phyloP scores from a whole-genome alignment of 2,113 vertebrate genomes.

The Corythornis madagascariensis region DNA sequence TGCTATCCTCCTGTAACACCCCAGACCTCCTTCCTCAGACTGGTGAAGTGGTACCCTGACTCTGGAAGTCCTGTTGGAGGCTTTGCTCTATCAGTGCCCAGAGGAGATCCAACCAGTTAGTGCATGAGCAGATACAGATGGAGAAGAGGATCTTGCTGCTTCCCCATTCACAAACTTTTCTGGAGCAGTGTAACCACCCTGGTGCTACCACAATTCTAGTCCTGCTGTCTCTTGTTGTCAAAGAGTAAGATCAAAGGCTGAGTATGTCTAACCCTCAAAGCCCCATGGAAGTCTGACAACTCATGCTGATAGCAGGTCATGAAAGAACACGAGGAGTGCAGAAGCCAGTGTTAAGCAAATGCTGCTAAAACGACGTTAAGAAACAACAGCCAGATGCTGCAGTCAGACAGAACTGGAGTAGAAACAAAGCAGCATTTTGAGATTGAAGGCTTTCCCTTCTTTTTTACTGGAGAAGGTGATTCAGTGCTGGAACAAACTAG shows the following conservation, averaged over 20 bases:
- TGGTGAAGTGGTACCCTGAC: not conserved
- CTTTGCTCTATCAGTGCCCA: not conserved
- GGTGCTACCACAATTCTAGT: not conserved
- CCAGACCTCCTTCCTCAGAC: not conserved
- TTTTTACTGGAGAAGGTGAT: not conserved
- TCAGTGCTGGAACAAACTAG: not conserved
- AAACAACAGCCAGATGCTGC: not conserved
- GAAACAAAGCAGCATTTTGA: not conserved
- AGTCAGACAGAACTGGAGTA: not conserved
- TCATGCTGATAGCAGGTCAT: accelerated
- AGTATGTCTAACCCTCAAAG: not conserved
- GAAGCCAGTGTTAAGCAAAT: not conserved
- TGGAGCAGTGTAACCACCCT: not conserved
- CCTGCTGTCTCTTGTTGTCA: not conserved
- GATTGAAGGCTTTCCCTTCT: not conserved
- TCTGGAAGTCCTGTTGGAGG: not conserved
- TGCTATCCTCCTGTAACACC: not conserved
- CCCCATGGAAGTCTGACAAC: not conserved
- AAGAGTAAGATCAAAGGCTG: not conserved
- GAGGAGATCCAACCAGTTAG: not conserved
- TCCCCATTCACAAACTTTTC: not conserved
- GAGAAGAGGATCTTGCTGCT: not conserved
- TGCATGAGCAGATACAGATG: not conserved
- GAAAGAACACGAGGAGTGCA: not conserved
- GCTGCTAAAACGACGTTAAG: not conserved